Evolutionary conservation across 1,140 invertebrate genomes (phyloP), one percentile per base, ranked within the genome.

Genomic region (Amphibalanus amphitrite): DNA sequence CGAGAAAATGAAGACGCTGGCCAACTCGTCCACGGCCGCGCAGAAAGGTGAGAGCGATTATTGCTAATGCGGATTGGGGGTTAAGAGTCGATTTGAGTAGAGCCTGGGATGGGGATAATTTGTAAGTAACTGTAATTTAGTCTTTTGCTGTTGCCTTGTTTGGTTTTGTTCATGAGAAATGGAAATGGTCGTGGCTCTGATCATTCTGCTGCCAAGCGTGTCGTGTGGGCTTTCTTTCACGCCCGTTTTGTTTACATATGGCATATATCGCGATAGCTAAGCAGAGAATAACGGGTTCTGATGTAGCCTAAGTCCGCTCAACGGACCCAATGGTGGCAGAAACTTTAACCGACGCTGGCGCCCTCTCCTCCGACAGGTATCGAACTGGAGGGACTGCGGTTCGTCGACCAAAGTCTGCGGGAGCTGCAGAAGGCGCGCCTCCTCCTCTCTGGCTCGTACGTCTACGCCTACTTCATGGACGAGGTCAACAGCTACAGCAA

Each of bases 401-500:
- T 88, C 80, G 82, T 88, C 20, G 86, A 87, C 77, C 85, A 88
- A 76, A 86, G 86, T 65, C 83, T 87, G 8, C 79, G 84, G 70
- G 86, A 88, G 77, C 76, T 88, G 28, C 77, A 88, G 20, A 86
- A 87, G 79, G 85, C 86, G 3, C 77, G 87, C 65, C 78, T 85
- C 70, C 84, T 88, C 25, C 78, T 89, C 3, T 87, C 86, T 77
- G 87, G 86, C 67, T 86, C 86, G 15, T 88, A 88, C 78, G 85
- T 87, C 1, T 88, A 87, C 79, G 87, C 86, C 1, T 88, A 85
- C 77, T 88, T 87, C 76, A 76, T 88, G 26, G 83, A 83, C 76
- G 86, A 86, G 76, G 86, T 86, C 75, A 85, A 86, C 76, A 85
- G 85, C 1, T 86, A 87, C 75, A 87, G 86, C 76, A 86, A 86